Percentiles rank a stretch among this genome's conserved stretches.
phyloP scores from a whole-genome alignment of 2,888 invertebrate species.

The Agrenia bidenticulata region DNA sequence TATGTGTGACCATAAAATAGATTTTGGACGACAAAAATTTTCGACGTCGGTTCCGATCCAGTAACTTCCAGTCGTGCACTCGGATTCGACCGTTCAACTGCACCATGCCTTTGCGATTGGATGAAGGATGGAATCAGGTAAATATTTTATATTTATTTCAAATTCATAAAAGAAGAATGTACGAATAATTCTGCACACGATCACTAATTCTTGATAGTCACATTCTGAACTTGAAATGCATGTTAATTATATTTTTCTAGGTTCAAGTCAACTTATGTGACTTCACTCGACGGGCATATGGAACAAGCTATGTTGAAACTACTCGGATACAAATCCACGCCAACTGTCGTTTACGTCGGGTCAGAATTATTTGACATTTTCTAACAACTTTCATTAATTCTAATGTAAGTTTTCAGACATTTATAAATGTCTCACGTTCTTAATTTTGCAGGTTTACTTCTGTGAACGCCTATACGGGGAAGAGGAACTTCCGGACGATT shows the following conservation, averaged over 20 bases:
- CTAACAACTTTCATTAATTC: too few relatives aligned
- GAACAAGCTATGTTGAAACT: slow-evolving; percentile 66
- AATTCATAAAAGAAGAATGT: too few relatives aligned
- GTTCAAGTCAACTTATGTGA: slow-evolving; percentile 67
- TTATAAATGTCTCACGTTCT: too few relatives aligned
- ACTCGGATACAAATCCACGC: slow-evolving; percentile 65
- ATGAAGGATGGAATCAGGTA: slow-evolving; percentile 64
- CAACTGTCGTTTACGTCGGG: slow-evolving; percentile 65
- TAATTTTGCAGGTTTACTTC: slow-evolving; percentile 56
- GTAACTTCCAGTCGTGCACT: slow-evolving; percentile 66
- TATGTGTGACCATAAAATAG: too few relatives aligned
- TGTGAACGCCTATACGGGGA: slow-evolving; percentile 65
- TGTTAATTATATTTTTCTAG: slow-evolving; percentile 32
- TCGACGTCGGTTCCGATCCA: slow-evolving; percentile 63
- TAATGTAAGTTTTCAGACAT: not conserved
- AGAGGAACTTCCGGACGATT: slow-evolving; percentile 66
- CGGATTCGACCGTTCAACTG: slow-evolving; percentile 67
- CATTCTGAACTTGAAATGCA: not conserved
- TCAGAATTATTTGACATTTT: slow-evolving; percentile 56
- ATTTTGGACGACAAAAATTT: slow-evolving; percentile 66
- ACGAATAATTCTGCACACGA: not conserved
- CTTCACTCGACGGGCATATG: slow-evolving; percentile 65
- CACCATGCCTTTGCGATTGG: slow-evolving; percentile 66
- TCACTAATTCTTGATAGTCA: not conserved
- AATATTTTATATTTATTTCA: not conserved